Evolutionary conservation across 2,797 vertebrate species (phyloP).

Genomic region (Pristis pectinata): DNA sequence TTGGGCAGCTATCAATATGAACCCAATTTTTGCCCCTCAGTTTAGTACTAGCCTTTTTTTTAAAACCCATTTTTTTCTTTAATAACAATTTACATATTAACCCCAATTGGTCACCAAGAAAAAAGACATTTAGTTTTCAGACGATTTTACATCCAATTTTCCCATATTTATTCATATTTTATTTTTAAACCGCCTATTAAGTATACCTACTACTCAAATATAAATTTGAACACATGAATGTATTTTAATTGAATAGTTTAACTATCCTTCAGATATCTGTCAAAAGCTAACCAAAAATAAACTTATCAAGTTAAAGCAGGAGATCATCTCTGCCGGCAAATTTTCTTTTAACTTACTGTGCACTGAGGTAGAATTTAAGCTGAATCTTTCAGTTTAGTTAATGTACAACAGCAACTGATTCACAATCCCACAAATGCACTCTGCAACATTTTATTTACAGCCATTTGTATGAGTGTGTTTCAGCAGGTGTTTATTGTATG

Average conservation of each 20-base stretch:
- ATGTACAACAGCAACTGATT: not conserved
- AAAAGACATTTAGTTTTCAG: not conserved
- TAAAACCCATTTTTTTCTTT: too few species aligned
- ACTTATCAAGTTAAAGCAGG: too few species aligned
- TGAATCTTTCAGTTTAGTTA: not conserved
- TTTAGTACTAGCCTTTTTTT: not conserved
- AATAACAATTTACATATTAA: not conserved
- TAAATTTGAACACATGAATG: not conserved
- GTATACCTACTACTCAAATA: not conserved
- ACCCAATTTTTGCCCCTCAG: not conserved
- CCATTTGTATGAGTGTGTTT: not conserved
- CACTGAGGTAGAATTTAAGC: not conserved
- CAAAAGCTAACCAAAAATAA: not conserved
- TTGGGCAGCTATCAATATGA: not conserved
- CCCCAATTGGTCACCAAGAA: not conserved
- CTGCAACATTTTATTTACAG: not conserved
- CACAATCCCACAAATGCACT: not conserved
- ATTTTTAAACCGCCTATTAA: not conserved
- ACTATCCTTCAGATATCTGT: not conserved
- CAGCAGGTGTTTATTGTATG: not conserved
- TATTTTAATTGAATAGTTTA: not conserved
- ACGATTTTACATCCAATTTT: not conserved
- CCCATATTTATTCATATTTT: not conserved
- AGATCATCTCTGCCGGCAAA: too few species aligned
- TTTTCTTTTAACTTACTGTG: not conserved